phyloP scores from a whole-genome alignment of 2,888 invertebrate genomes.

The Eupithecia subfuscata region DNA sequence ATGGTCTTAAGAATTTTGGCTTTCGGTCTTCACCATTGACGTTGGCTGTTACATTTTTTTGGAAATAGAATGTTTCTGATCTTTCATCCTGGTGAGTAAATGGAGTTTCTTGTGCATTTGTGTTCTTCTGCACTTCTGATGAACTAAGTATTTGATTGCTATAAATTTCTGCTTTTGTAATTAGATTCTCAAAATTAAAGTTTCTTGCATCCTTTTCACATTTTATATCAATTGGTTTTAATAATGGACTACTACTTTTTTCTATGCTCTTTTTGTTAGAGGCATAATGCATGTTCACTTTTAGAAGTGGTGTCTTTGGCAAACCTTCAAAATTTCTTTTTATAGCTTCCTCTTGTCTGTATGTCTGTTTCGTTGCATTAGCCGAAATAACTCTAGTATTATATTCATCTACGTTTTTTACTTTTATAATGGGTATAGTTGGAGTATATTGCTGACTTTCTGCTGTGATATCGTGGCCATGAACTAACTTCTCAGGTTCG shows the following conservation, averaged over 20 bases:
- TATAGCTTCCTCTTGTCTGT: conserved; percentile 61
- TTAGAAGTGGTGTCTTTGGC: conserved; percentile 65
- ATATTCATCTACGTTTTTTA: conserved; percentile 73
- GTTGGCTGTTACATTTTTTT: conserved; percentile 69
- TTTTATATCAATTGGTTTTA: conserved; percentile 60
- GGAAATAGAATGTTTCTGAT: conserved; percentile 80
- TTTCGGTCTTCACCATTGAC: conserved; percentile 71
- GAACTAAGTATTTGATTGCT: conserved; percentile 76
- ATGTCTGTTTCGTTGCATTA: conserved; percentile 53
- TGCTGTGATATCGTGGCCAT: conserved; percentile 55
- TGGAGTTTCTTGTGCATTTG: conserved; percentile 63
- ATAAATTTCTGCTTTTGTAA: conserved; percentile 81
- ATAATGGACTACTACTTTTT: conserved; percentile 50
- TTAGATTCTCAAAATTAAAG: conserved; percentile 81
- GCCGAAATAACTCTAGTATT: conserved; percentile 59
- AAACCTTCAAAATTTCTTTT: conserved; percentile 71
- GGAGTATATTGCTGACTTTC: conserved; percentile 59
- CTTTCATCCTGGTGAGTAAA: conserved; percentile 66
- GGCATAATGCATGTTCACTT: conserved; percentile 63
- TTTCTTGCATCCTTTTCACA: conserved; percentile 69
- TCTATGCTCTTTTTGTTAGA: conserved; percentile 67
- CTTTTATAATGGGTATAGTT: conserved; percentile 70
- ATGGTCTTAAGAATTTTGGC: conserved; percentile 91
- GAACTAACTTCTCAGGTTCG: conserved; percentile 61
- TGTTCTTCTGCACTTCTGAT: conserved; percentile 73